Conservation (phyloP, 2,797 vertebrate genomes). For the Urosaurus nigricauda region DNA sequence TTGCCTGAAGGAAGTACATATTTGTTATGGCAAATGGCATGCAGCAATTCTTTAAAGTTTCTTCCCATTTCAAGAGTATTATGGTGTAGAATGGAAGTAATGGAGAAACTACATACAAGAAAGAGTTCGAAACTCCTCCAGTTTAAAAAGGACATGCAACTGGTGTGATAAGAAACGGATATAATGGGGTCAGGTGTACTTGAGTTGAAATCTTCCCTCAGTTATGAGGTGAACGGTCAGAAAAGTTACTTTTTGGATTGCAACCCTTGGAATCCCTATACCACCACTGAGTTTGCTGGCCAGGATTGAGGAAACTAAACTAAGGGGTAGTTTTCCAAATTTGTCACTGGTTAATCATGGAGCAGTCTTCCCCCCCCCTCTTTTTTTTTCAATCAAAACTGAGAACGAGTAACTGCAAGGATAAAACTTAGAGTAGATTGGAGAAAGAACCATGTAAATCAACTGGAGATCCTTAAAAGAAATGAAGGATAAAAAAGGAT, state of each 20-base stretch:
- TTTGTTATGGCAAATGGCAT: conserved; percentile 27
- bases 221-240: neutral
- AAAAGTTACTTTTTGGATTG: too few species aligned
- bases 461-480: too few species aligned
- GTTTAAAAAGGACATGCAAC: neutral
- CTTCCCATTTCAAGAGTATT: neutral
- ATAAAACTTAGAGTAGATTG: too few species aligned
- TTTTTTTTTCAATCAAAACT: neutral
- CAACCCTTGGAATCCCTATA: too few species aligned
- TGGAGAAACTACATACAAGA: neutral
- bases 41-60: conserved; percentile 4
- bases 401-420: too few species aligned
- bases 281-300: too few species aligned
- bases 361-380: neutral
- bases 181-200: neutral
- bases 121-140: neutral
- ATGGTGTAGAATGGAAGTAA: neutral
- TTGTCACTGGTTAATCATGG: neutral
- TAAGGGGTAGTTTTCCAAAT: too few species aligned
- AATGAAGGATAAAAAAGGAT: too few species aligned
- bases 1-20: conserved; percentile 15
- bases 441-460: too few species aligned
- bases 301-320: too few species aligned
- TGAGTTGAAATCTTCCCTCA: neutral
- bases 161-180: too few species aligned